Conservation (phyloP, 1,140 invertebrate genomes). For the Leptinotarsa defecta region DNA sequence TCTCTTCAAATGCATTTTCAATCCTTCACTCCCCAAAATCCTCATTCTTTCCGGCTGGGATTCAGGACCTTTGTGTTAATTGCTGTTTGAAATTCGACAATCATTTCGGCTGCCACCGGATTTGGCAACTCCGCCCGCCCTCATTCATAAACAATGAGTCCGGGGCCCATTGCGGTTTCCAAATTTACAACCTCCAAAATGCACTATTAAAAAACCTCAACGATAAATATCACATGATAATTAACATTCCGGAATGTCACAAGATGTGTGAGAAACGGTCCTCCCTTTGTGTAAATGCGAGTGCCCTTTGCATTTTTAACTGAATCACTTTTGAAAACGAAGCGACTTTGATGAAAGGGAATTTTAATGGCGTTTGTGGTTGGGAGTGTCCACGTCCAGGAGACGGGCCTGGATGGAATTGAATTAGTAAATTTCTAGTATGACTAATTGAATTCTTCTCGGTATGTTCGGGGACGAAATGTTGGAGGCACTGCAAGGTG, state of each 20-base stretch:
- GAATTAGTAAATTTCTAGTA: no score
- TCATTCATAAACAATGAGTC: constrained; percentile 11
- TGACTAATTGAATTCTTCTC: no score
- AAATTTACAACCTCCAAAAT: constrained; percentile 5
- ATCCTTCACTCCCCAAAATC: no score
- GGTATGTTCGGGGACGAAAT: no score
- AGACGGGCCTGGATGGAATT: no score
- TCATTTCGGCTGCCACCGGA: no score
- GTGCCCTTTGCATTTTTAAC: constrained; percentile 17
- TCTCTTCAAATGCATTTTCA: no score
- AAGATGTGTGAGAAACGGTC: constrained; percentile 15
- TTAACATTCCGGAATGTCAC: constrained; percentile 19
- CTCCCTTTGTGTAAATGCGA: constrained; percentile 21
- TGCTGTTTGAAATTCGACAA: no score
- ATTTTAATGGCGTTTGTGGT: constrained; percentile 2
- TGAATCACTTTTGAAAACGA: constrained; percentile 21
- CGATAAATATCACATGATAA: constrained; percentile 12
- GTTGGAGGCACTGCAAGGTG: no score
- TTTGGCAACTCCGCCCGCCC: neutral
- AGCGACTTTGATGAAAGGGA: constrained; percentile 19
- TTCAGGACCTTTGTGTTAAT: no score
- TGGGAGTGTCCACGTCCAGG: no score
- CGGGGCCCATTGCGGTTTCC: neutral
- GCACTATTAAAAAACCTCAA: neutral
- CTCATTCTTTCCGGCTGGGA: no score